These are phyloP conservation scores for Megamerina dolium DNA, from an alignment of 2,888 invertebrate genomes.

Conservation along the genomic window DNA sequence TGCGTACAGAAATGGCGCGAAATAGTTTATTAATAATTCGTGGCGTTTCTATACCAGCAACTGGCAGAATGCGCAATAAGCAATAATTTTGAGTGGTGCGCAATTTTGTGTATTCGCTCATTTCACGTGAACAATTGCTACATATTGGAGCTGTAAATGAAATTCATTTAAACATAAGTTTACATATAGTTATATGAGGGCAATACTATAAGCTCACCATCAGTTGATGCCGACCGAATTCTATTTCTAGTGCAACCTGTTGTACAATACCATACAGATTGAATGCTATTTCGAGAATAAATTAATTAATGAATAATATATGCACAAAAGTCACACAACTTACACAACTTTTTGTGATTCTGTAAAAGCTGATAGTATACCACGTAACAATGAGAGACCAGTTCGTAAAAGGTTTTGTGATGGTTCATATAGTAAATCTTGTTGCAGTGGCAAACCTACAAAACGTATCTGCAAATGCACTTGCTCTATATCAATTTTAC, in stretches of 20 bases:
- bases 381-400: constrained; percentile 32
- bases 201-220: constrained; percentile 24
- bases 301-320: not conserved
- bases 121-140: constrained; percentile 31
- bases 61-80: constrained; percentile 34
- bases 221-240: constrained; percentile 30
- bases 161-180: not conserved
- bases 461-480: constrained; percentile 37
- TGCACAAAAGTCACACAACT: constrained; percentile 18
- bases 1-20: constrained; percentile 29
- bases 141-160: constrained; percentile 36
- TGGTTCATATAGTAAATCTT: constrained; percentile 29
- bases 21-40: constrained; percentile 27
- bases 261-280: constrained; percentile 45
- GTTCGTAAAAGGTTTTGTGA: constrained; percentile 23
- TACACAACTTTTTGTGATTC: constrained; percentile 34
- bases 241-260: constrained; percentile 38
- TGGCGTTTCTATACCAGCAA: constrained; percentile 31
- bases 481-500: constrained; percentile 35
- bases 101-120: constrained; percentile 42
- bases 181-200: not conserved
- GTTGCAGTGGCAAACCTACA: constrained; percentile 32
- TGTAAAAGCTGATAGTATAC: constrained; percentile 37
- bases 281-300: constrained; percentile 29
- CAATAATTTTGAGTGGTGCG: constrained; percentile 33